These are phyloP conservation scores for Myiotriccus ornatus DNA, from an alignment of 2,797 vertebrate species.

Conservation along the genomic window DNA sequence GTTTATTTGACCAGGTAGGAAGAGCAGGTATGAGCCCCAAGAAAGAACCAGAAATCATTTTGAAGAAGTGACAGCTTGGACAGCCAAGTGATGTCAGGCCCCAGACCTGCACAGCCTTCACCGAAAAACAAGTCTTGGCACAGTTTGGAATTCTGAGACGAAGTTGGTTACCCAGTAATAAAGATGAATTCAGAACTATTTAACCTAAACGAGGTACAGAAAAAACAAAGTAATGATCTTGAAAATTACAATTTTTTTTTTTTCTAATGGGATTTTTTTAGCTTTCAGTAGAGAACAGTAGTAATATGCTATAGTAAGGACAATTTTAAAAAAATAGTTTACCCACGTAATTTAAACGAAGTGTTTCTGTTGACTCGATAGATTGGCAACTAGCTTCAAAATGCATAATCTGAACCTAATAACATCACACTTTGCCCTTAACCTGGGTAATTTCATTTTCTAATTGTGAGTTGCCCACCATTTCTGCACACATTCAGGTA, in stretches of 20 bases:
- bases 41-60: not conserved
- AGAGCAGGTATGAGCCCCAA: not conserved
- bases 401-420: not conserved
- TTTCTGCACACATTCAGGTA: not conserved
- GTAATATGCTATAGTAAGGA: not conserved
- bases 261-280: not conserved
- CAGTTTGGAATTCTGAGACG: not conserved
- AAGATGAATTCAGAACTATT: not conserved
- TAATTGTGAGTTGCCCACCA: not conserved
- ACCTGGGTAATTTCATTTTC: not conserved
- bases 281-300: not conserved
- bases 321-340: not conserved
- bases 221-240: not conserved
- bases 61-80: not conserved
- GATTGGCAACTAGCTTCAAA: not conserved
- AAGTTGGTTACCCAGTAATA: not conserved
- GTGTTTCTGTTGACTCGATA: not conserved
- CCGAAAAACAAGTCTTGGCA: accelerated
- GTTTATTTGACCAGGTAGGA: not conserved
- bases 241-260: not conserved
- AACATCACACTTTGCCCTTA: not conserved
- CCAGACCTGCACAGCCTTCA: not conserved
- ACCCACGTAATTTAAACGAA: not conserved
- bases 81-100: accelerated
- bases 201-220: not conserved